Percentiles rank a stretch among this genome's conserved stretches.
These are phyloP conservation scores for Lutjanus argentimaculatus DNA, from an alignment of 2,797 vertebrate genomes.

Conservation along the genomic window DNA sequence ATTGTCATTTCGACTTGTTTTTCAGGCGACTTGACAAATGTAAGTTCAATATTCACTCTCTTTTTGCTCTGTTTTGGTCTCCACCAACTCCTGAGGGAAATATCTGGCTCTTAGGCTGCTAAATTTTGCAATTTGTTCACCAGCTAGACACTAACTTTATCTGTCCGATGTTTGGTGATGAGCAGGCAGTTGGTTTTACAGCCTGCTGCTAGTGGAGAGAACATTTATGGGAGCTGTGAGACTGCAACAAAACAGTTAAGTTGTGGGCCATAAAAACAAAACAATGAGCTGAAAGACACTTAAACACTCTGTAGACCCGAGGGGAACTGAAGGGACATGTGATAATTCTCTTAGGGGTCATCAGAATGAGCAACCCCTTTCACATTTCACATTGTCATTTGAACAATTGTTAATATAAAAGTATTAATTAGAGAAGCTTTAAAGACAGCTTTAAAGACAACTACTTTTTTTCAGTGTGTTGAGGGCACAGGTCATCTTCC, in stretches of 20 bases:
- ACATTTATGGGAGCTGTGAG: not conserved
- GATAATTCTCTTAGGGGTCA: no score
- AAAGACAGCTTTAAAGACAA: constrained; percentile 10
- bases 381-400: no score
- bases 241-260: not conserved
- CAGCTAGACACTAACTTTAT: no score
- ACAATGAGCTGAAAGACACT: not conserved
- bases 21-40: no score
- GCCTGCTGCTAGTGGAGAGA: not conserved
- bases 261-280: not conserved
- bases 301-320: not conserved
- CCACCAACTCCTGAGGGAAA: not conserved
- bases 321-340: no score
- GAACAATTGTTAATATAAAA: not conserved
- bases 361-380: no score
- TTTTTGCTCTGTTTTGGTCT: not conserved
- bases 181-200: not conserved
- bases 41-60: not conserved
- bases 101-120: not conserved
- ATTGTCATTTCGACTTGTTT: no score
- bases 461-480: not conserved
- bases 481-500: no score
- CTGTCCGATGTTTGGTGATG: not conserved
- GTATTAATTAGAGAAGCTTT: not conserved
- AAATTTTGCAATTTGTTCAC: no score